Base-by-base conservation (phyloP, 1,140 invertebrate genomes). In the Planococcus citri region DNA sequence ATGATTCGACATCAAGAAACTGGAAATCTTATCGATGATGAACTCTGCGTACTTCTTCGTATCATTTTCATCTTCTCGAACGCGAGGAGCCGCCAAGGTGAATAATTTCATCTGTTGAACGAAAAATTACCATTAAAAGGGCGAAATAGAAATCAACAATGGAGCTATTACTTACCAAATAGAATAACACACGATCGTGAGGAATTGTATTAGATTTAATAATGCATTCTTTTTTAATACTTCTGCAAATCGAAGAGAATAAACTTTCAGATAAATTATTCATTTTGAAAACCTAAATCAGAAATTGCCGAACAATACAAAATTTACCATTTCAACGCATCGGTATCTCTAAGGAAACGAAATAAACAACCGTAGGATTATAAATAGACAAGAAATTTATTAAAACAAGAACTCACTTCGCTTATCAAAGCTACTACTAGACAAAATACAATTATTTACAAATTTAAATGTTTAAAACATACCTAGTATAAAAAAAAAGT, bases 301-400 rank as follows among this genome's bases (percentile, higher is more conserved):
- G 6, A n/a, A 51, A 51, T 51, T 51, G 4, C 41, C 4, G 12
- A 33, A 33, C 29, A 33, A 33, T 33, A 33, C 12, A 51, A 20
- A 33, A 33, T 6, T 33, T 33, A 33, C 12, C 29, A n/a, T n/a
- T n/a, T n/a, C 33, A 37, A 37, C 33, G 6, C 33, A 37, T 22
- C 21, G 9, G 60, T 64, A 64, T 64, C n/a, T n/a, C 60, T 21
- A 64, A 24, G 60, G 60, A 24, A 64, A 64, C 60, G 60, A 37
- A 37, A 6, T 37, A 37, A 37, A 37, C 14, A 37, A 37, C 33
- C 6, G 14, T 6, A 37, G 33, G 6, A 14, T 37, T 37, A n/a
- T n/a, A n/a, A 37, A 37, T 8, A 8, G 6, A 37, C 33, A 37
- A 60, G 20, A 60, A 60, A 60, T 60, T 17, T 60, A 60, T 60